Percentiles rank a stretch among this genome's conserved stretches.
phyloP scores from a whole-genome alignment of 64 coral and sea anemone species.

The Montipora cactus region DNA sequence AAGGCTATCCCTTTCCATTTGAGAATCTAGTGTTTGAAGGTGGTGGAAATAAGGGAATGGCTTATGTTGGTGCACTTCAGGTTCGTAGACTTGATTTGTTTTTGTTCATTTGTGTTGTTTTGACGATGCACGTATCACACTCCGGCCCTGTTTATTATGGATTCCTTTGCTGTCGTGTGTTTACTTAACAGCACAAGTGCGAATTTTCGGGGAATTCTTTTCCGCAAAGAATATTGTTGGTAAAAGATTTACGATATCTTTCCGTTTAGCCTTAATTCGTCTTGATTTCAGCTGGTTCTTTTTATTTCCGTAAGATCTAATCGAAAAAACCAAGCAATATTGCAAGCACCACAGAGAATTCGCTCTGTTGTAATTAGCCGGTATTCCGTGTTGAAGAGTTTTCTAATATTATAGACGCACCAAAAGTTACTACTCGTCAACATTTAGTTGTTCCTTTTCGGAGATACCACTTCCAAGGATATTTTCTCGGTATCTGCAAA shows the following conservation, averaged over 20 bases:
- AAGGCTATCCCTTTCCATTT: slow-evolving; percentile 78
- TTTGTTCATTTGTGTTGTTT: slow-evolving; percentile 17
- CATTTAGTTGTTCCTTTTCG: no score
- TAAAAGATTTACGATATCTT: background rate
- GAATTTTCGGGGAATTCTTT: background rate
- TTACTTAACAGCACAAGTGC: background rate
- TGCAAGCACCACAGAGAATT: no score
- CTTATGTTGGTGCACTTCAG: slow-evolving; percentile 96
- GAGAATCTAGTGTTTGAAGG: slow-evolving; percentile 99
- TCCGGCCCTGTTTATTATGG: background rate
- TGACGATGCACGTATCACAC: background rate
- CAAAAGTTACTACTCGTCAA: background rate
- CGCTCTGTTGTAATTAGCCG: background rate
- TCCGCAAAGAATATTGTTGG: background rate
- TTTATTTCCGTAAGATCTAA: background rate
- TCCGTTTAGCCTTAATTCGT: background rate
- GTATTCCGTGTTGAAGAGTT: background rate
- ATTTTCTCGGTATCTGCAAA: background rate
- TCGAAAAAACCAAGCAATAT: no score
- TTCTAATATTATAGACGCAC: no score
- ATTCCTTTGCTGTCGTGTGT: slow-evolving; percentile 31
- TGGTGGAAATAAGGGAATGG: slow-evolving; percentile 98
- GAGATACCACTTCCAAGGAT: background rate
- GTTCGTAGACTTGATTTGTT: slow-evolving; percentile 52
- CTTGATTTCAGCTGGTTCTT: background rate